Evolutionary conservation across 2,888 invertebrate species (phyloP), one percentile per base, ranked within the genome.

Genomic region (Pseudoips prasinana): DNA sequence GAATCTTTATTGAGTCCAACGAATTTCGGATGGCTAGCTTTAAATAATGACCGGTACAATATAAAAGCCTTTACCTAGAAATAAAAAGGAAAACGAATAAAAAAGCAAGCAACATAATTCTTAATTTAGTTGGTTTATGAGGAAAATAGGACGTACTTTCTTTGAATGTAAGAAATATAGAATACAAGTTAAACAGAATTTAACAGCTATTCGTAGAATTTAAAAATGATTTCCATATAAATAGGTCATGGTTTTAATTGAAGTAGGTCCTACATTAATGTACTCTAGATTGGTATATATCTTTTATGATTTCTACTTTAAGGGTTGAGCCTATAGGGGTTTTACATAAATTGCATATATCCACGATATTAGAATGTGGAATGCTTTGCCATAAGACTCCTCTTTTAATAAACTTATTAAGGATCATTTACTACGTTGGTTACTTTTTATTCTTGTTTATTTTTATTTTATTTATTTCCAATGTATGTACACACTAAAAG

Each of bases 1-100:
- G 60, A 55, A 57, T 55, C 53, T 60, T 63, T 61, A 59, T 50
- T 61, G 48, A 61, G 55, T 50, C 43, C 53, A 53, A 46, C 45
- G 45, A 14, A 54, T 62, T 66, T 63, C 62, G 48, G 61, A 56
- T 67, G 60, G 59, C 51, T 63, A 55, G 60, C 45, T 69, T 63
- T 60, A 66, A 72, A 72, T 73, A 75, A 73, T 67, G 64, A 71
- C 62, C 56, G 34, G 23, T 41, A 39, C 45, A 42, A 39, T 36
- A 54, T 43, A 47, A 58, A 37, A 22, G 40, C 39, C 33, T 31
- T 14, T 14, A 14, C 14, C 22, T 39, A 48, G 43, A 52, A 56
- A 58, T 48, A 54, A 57, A 46, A 48, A 52, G 44, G 52, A 48
- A 56, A 56, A 33, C 31, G 39, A 40, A 31, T 33, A 40, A 55